Conservation (phyloP, 2,113 vertebrate species). For the Siniperca chuatsi region DNA sequence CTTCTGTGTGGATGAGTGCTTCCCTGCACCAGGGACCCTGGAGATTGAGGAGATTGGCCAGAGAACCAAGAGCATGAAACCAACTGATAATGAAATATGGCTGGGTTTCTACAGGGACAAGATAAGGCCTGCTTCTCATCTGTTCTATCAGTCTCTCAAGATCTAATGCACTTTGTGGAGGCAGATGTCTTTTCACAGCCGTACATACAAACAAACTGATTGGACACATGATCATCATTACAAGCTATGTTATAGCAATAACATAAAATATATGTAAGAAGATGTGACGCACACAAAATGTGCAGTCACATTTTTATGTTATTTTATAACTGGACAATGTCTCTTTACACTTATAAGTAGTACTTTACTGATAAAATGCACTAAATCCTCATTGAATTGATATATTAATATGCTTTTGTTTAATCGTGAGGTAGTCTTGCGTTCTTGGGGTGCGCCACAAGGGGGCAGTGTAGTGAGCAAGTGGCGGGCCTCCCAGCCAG, state of each 20-base stretch:
- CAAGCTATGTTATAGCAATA: not conserved
- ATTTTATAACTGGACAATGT: no score
- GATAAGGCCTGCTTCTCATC: slow-evolving; percentile 75
- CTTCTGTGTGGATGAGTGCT: slow-evolving; percentile 53
- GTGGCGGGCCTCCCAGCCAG: no score
- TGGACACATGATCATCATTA: not conserved
- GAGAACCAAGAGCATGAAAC: slow-evolving; percentile 67
- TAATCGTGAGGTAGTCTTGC: no score
- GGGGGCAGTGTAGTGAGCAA: no score
- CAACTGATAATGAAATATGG: slow-evolving; percentile 74
- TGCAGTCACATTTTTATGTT: no score
- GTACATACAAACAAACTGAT: slow-evolving; percentile 30
- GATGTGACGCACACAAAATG: no score
- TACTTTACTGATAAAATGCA: no score
- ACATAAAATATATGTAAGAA: not conserved
- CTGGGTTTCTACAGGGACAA: slow-evolving; percentile 68
- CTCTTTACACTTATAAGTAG: no score
- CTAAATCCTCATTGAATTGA: no score
- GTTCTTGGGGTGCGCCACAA: no score
- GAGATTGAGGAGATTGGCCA: slow-evolving; percentile 69
- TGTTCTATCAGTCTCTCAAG: slow-evolving; percentile 58
- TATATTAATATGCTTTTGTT: no score
- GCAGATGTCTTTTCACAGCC: slow-evolving; percentile 29
- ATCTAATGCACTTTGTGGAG: slow-evolving; percentile 61
- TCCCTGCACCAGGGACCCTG: slow-evolving; percentile 48